Evolutionary conservation across 2,113 vertebrate genomes (phyloP), one percentile per base, ranked within the genome.

Genomic region (Arothron firmamentum): DNA sequence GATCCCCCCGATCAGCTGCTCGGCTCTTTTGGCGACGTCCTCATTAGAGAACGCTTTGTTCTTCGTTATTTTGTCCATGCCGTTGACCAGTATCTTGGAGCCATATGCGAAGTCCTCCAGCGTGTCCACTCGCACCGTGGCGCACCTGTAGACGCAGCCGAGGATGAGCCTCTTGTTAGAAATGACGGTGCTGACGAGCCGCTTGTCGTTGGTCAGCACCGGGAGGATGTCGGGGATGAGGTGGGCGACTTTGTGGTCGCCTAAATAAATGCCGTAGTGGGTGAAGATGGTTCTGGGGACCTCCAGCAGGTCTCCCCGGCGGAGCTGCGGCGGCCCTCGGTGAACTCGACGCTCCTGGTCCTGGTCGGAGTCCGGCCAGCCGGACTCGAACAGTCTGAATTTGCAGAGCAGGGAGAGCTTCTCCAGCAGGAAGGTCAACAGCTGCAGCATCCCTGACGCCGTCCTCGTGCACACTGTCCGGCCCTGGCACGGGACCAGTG

Each of bases 211-310:
- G 1, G 92, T 95, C 41, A 98, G 42, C 56, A 75, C 80, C 1
- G 94, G 91, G 21, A 97, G 84, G 87, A 98, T 95, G 84, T 98
- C 96, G 0, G 96, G 96, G 90, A 98, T 97, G 62, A 98, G 70
- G 77, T 98, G 96, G 0, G 95, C 96, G 0, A 98, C 96, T 31
- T 89, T 91, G 65, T 94, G 92, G 65, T 96, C 90, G 0, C 96
- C 96, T 74, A 98, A 79, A 67, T 97, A 98, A 66, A 98, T 96
- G 65, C 96, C 96, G 55, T 90, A 96, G 83, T 98, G 96, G 42
- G 90, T 89, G 76, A 98, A 93, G 12, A 98, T 82, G 0, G 92
- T 93, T 49, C 96, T 92, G 19, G 92, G 90, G 59, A 98, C 96
- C 77, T 96, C 94, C 72, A 98, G 85, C 52, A 97, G 82, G 72